phyloP scores from a whole-genome alignment of 1,140 invertebrate species.

The Papilio polyxenes region DNA sequence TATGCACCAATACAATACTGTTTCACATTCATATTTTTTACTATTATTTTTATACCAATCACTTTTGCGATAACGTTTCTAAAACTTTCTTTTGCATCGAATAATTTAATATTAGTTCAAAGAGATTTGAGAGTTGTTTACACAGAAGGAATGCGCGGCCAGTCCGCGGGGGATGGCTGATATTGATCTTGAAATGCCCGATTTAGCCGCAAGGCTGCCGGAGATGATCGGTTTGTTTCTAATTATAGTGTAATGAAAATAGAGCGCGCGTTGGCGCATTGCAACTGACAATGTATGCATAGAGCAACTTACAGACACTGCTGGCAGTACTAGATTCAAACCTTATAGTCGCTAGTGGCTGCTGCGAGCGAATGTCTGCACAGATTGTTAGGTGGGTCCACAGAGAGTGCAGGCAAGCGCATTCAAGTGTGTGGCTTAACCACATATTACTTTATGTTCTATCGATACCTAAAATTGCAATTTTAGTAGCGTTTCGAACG shows the following conservation, averaged over 20 bases:
- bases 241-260: constrained; percentile 29
- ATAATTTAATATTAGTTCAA: no score
- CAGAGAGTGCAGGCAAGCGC: background rate
- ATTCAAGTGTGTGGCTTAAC: background rate
- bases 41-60: no score
- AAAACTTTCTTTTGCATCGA: background rate
- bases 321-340: background rate
- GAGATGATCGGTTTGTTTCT: constrained; percentile 7
- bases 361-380: background rate
- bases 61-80: no score
- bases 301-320: background rate
- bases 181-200: constrained; percentile 34
- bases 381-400: background rate
- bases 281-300: background rate
- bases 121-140: background rate
- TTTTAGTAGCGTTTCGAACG: no score
- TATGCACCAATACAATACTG: no score
- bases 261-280: constrained; percentile 21
- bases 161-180: constrained; percentile 21
- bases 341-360: background rate
- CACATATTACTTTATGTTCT: background rate
- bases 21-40: no score
- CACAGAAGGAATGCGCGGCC: background rate
- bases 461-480: no score
- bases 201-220: constrained; percentile 29